These are phyloP conservation scores for Dromiciops gliroides DNA, from an alignment of 2,113 vertebrate species.

Conservation along the genomic window DNA sequence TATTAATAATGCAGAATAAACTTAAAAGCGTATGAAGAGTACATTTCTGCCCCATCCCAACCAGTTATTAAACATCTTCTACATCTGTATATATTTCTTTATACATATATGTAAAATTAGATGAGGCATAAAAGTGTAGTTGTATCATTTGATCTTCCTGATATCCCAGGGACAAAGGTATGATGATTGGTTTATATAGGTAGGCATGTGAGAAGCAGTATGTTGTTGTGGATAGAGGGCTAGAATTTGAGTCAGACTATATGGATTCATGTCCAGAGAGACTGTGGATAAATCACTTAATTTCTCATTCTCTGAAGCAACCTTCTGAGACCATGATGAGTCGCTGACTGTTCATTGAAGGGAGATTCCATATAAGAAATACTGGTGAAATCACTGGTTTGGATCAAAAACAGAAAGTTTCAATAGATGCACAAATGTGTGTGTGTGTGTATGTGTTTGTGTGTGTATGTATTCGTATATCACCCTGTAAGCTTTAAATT, in stretches of 20 bases:
- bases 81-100: background rate
- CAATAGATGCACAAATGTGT: background rate
- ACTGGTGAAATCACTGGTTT: background rate
- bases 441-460: accelerated
- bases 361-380: background rate
- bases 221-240: background rate
- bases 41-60: background rate
- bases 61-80: background rate
- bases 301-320: background rate
- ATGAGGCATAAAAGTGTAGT: background rate
- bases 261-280: background rate
- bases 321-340: background rate
- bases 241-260: background rate
- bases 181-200: background rate
- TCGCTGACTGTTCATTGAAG: background rate
- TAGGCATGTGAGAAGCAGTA: background rate
- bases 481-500: conserved; percentile 1
- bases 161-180: background rate
- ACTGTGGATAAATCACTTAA: background rate
- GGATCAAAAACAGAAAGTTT: background rate
- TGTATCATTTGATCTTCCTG: background rate
- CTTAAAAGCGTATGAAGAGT: background rate
- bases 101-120: background rate
- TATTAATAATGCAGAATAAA: background rate
- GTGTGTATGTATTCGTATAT: background rate